Evolutionary conservation across 1,140 invertebrate genomes (phyloP).

Genomic region (Asbolus verrucosus): DNA sequence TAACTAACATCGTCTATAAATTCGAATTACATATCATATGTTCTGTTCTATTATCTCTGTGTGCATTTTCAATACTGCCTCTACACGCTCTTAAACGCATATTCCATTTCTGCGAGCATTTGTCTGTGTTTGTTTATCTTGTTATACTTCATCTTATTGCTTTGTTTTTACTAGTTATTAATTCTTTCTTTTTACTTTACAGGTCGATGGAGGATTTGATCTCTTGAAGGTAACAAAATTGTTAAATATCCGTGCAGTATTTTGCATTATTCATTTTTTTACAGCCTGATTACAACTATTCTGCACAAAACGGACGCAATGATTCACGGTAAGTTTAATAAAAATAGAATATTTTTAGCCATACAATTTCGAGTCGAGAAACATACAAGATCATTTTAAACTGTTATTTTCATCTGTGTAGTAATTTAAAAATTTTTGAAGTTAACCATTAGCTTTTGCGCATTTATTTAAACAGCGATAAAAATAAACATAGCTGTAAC

Average conservation of each 20-base stretch:
- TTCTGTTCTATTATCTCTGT: slow-evolving; percentile 16
- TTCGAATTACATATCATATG: slow-evolving; percentile 9
- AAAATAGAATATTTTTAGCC: too few species aligned
- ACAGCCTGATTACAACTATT: slow-evolving; percentile 22
- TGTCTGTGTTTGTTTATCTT: slow-evolving; percentile 19
- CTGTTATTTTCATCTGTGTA: too few species aligned
- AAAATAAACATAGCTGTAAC: too few species aligned
- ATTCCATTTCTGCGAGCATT: slow-evolving; percentile 23
- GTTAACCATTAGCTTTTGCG: too few species aligned
- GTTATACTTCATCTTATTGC: background rate
- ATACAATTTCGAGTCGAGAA: too few species aligned
- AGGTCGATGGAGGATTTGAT: slow-evolving; percentile 3
- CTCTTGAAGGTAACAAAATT: slow-evolving; percentile 9
- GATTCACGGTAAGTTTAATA: slow-evolving; percentile 5
- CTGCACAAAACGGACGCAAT: background rate
- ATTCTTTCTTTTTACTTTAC: background rate
- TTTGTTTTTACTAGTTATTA: background rate
- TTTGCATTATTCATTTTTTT: background rate
- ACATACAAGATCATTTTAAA: too few species aligned
- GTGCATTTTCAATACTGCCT: slow-evolving; percentile 14
- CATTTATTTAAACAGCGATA: too few species aligned
- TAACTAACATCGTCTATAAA: slow-evolving; percentile 18
- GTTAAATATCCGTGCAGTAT: background rate
- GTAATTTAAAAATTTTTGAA: too few species aligned
- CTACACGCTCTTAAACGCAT: slow-evolving; percentile 16